Base-by-base conservation (phyloP, 2,797 vertebrate genomes). In the Myoxocephalus aenaeus region DNA sequence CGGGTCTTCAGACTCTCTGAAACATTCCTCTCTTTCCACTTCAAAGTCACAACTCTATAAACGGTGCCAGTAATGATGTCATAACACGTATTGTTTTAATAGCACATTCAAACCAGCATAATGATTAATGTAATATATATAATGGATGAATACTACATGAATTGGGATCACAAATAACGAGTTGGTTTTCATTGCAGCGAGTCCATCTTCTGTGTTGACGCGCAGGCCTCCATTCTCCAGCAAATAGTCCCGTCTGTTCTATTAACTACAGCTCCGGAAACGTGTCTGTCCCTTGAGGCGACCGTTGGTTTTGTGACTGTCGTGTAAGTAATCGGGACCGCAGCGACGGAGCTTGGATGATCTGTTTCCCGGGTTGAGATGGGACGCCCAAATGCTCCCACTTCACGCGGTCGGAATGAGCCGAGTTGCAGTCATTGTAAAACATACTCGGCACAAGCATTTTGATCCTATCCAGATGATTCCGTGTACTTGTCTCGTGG, bases 1-100 rank as follows among this genome's bases (percentile, higher is more conserved):
- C 3, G 25, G 66, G n/a, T 71, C 67, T 27, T 61, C 27, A 46
- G 34, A 57, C 11, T 75, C 38, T 73, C 34, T 82, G 10, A 82
- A 79, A 91, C 81, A 90, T 92, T 92, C 84, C 88, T 75, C 67
- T 63, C 25, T 80, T 77, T 84, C 40, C 38, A 70, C 40, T 77
- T 81, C 27, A 22, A 74, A 65, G 54, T 73, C 34, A 63, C 58
- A 68, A 34, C 65, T 57, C 32, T 53, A 56, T 17, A 29, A 70
- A 65, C 1, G 20, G 80, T 80, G 79, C 81, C 77, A 83, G 70
- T 82, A 61, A 78, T 54, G 13, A 78, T 73, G 38, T 69, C 36
- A 20, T 73, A 54, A 77, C 50, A 20, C 42, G 25, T 57, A 11
- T 46, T 65, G 34, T 65, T 72, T 70, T 67, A 50, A 73, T 65